A percentile compares a stretch with the other conserved stretches of the same genome.
Conservation (phyloP, 2,888 invertebrate species). For the Hypomecis punctinalis region DNA sequence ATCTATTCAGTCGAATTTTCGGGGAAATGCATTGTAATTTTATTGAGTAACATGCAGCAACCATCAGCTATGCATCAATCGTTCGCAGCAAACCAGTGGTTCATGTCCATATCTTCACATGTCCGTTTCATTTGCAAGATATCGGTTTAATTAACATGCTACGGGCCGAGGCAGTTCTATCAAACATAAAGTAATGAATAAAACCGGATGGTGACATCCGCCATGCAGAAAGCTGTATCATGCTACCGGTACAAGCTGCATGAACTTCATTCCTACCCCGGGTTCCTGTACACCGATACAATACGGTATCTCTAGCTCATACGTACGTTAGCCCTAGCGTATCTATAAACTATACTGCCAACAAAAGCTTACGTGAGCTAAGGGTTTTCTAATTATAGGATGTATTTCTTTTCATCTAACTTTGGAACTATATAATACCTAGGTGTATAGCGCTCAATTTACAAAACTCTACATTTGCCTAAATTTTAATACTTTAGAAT, state of each 20-base stretch:
- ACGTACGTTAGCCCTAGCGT: slow-evolving; percentile 28
- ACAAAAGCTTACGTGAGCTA: slow-evolving; percentile 35
- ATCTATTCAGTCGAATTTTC: slow-evolving; percentile 63
- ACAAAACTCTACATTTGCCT: slow-evolving; percentile 22
- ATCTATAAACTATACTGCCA: slow-evolving; percentile 30
- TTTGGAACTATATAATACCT: slow-evolving; percentile 9
- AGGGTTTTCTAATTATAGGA: slow-evolving; percentile 28
- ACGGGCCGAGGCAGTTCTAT: slow-evolving; percentile 83
- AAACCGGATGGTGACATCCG: slow-evolving; percentile 79
- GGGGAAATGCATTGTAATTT: slow-evolving; percentile 70
- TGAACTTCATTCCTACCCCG: slow-evolving; percentile 54
- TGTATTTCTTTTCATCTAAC: slow-evolving; percentile 29
- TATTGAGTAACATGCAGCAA: slow-evolving; percentile 79
- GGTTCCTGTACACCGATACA: slow-evolving; percentile 23
- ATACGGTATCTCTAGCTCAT: slow-evolving; percentile 22
- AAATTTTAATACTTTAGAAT: slow-evolving; percentile 18
- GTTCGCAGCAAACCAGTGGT: slow-evolving; percentile 61
- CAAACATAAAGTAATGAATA: slow-evolving; percentile 77
- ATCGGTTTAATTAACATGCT: slow-evolving; percentile 74
- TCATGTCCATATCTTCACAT: slow-evolving; percentile 60
- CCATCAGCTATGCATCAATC: slow-evolving; percentile 66
- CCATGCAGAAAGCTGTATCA: slow-evolving; percentile 84
- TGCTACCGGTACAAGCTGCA: slow-evolving; percentile 77
- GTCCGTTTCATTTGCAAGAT: slow-evolving; percentile 50
- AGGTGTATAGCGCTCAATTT: slow-evolving; percentile 18